A percentile compares a stretch with the other conserved stretches of the same genome.
phyloP scores from a whole-genome alignment of 1,140 invertebrate genomes.

The Aleiodes sp. region DNA sequence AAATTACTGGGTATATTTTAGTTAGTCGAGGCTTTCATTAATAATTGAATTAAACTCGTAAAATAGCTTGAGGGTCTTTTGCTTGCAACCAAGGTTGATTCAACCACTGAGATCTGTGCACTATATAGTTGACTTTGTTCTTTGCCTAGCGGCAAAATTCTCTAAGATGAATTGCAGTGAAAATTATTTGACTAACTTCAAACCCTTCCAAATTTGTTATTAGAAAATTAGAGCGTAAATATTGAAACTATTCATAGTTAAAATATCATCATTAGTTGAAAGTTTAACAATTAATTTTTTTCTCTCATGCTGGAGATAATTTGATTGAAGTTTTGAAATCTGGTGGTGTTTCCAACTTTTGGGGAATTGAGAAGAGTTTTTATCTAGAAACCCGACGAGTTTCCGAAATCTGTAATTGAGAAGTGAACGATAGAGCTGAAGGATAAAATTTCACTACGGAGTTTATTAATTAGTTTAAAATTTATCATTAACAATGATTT shows the following conservation, averaged over 20 bases:
- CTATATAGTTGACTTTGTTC: not conserved
- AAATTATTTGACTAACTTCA: not conserved
- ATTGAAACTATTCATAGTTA: not conserved
- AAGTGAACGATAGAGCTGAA: too few relatives aligned
- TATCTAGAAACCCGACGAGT: too few relatives aligned
- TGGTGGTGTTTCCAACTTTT: too few relatives aligned
- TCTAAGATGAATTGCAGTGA: not conserved
- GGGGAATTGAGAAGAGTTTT: too few relatives aligned
- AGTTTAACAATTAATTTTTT: not conserved
- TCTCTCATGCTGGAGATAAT: not conserved
- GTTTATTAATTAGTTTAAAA: too few relatives aligned
- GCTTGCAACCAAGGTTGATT: not conserved
- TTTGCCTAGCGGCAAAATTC: not conserved
- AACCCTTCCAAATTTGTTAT: not conserved
- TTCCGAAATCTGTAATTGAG: too few relatives aligned
- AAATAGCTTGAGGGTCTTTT: not conserved
- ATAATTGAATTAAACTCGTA: not conserved
- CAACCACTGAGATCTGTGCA: not conserved
- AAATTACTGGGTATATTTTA: not conserved
- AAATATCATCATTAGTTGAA: not conserved
- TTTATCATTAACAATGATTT: too few relatives aligned
- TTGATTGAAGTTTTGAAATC: not conserved
- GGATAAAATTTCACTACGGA: too few relatives aligned
- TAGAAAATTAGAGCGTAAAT: not conserved
- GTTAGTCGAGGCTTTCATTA: not conserved